Evolutionary conservation across 2,113 vertebrate genomes (phyloP).

Genomic region (Uria lomvia): DNA sequence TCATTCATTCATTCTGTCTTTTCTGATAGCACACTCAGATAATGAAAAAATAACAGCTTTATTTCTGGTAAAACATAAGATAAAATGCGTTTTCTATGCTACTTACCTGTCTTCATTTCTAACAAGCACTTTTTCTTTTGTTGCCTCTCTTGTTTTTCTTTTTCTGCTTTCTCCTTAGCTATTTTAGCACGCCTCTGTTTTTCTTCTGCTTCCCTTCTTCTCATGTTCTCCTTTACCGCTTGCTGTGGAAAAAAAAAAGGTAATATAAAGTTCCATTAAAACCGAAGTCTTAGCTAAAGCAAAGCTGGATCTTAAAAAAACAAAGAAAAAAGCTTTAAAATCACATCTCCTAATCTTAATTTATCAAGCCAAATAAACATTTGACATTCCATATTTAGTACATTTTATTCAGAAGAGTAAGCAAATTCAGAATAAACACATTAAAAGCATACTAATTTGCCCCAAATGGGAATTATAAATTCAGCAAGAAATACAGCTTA

Average conservation of each 20-base stretch:
- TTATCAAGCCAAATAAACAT: not conserved
- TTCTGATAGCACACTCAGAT: not conserved
- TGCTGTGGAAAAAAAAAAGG: slow-evolving; percentile 76
- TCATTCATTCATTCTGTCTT: not conserved
- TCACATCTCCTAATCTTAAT: not conserved
- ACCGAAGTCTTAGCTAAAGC: not conserved
- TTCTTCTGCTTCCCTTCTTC: slow-evolving; percentile 87
- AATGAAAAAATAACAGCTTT: not conserved
- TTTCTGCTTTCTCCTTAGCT: slow-evolving; percentile 92
- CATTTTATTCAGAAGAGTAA: not conserved
- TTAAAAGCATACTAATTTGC: not conserved
- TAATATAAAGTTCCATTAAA: not conserved
- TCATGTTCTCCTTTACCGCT: slow-evolving; percentile 90
- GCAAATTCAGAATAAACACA: not conserved
- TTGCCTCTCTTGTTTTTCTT: slow-evolving; percentile 88
- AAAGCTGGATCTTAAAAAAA: not conserved
- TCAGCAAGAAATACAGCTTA: not conserved
- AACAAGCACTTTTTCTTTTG: slow-evolving; percentile 90
- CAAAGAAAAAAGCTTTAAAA: not conserved
- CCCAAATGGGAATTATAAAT: not conserved
- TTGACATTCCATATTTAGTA: not conserved
- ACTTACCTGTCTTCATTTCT: slow-evolving; percentile 90
- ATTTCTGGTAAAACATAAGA: not conserved
- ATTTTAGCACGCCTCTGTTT: slow-evolving; percentile 86
- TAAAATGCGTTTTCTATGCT: not conserved